Evolutionary conservation across 2,113 vertebrate species (phyloP), one percentile per base, ranked within the genome.

Genomic region (Isurus oxyrinchus): DNA sequence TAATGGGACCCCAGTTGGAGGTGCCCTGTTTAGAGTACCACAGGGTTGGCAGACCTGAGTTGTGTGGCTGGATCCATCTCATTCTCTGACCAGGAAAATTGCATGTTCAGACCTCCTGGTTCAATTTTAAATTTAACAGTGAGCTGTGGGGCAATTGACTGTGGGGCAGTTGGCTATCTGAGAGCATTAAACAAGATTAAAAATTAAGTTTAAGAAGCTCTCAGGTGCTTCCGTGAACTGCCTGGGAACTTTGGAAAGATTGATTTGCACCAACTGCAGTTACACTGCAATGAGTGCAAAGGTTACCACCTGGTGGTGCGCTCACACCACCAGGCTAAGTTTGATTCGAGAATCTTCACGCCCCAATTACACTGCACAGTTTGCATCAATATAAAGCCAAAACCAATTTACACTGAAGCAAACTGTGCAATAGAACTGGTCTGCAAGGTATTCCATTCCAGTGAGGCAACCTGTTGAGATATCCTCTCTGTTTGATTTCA

Each of bases 401-500:
- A 93, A 94, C 59, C 90, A 63, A 61, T 63, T 94, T 94, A n/a
- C 59, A 63, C 57, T 94, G 90, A 94, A 44, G 90, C 35, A 94
- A 94, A 94, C 31, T 94, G 90, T 63, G 90, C 57, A 21, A 35
- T 23, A 40, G 90, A 61, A 63, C 90, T 63, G 35, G 31, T 40
- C 90, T 94, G 90, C n/a, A 61, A 49, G 61, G 90, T 61, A 94
- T 94, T 94, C 14, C 59, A 63, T n/a, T 63, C 59, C n/a, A n/a
- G 59, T 40, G n/a, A 94, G 66, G 59, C n/a, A 94, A 94, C 90
- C 59, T 63, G n/a, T 94, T 94, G 90, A 63, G 90, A 66, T 63
- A 94, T 94, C 59, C 90, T 94, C 59, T 94, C 90, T 66, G 90
- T 66, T 94, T 94, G 90, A 94, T 94, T 94, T 94, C 90, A 63